phyloP scores from a whole-genome alignment of 2,797 vertebrate species.

The Meda fulgida region DNA sequence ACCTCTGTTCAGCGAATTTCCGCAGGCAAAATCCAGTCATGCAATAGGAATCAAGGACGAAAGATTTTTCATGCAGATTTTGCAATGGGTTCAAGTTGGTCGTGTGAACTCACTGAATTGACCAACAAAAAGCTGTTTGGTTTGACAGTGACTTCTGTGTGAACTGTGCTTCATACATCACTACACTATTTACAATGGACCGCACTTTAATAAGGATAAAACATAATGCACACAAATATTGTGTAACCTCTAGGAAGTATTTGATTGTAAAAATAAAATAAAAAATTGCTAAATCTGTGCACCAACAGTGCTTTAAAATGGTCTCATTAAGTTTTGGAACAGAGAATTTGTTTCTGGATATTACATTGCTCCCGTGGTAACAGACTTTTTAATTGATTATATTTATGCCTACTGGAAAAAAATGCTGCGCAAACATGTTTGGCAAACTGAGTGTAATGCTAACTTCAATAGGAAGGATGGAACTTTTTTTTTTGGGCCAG shows the following conservation, averaged over 20 bases:
- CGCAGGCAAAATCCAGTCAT: neutral
- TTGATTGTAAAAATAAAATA: neutral
- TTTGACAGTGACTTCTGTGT: neutral
- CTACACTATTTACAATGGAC: neutral
- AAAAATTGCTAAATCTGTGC: neutral
- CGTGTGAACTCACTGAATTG: too few species aligned
- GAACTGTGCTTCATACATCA: neutral
- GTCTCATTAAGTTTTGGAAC: slow-evolving; percentile 5
- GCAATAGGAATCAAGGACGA: neutral
- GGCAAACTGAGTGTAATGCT: neutral
- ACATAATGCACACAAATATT: neutral
- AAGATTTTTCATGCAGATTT: neutral
- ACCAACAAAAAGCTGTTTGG: slow-evolving; percentile 10
- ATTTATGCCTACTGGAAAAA: neutral
- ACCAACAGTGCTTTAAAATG: neutral
- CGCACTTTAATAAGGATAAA: neutral
- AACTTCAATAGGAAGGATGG: neutral
- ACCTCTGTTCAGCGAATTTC: neutral
- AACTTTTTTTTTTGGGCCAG: neutral
- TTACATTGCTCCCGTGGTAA: neutral
- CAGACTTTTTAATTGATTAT: neutral
- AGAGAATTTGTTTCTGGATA: neutral
- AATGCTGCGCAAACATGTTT: slow-evolving; percentile 1
- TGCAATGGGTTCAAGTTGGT: neutral
- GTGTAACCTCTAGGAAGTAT: neutral